Evolutionary conservation across 2,797 vertebrate genomes (phyloP), one percentile per base, ranked within the genome.

Genomic region (Phrynocephalus forsythii): DNA sequence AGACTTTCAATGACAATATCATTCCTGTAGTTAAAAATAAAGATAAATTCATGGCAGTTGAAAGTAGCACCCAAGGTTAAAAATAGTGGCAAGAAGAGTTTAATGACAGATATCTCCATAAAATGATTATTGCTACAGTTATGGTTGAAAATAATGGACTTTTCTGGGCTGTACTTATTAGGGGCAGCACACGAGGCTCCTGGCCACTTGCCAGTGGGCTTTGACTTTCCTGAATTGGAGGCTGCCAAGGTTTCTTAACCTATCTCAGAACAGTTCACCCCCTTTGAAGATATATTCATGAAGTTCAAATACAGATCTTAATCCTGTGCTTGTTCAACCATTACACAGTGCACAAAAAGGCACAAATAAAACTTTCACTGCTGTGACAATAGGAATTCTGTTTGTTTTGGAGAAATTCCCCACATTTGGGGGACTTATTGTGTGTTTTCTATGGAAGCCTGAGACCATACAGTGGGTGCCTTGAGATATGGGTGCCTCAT

Each of bases 11-110:
- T 83, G 76, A 63, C 26, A 77, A 24, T 69, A 76, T 69, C 44
- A 56, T n/a, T 80, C 22, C 67, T 48, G 71, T 89, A 85, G 80
- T 75, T 77, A 71, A 75, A 67, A 68, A 82, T 80, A 22, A 68
- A 75, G 48, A 60, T 33, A 63, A 77, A 80, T n/a, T 56, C 6
- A 16, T 78, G 75, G 60, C 63, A 18, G 9, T 38, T 60, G 69
- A 83, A 83, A 10, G 15, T 56, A 76, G 44, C 67, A 68, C 10
- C 48, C 48, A 82, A 76, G 16, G n/a, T 85, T 50, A 81, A 75
- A 83, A 80, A 33, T 33, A 38, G 13, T 68, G 13, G 60, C 73
- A 78, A 22, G 7, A 66, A 52, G 60, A 71, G 48, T 60, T 85
- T 79, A 73, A 44, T 67, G 50, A 82, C n/a, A 76, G 48, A 88